Percentiles rank a stretch among this genome's conserved stretches.
phyloP scores from a whole-genome alignment of 2,888 invertebrate species.

The Nasonia oneida region DNA sequence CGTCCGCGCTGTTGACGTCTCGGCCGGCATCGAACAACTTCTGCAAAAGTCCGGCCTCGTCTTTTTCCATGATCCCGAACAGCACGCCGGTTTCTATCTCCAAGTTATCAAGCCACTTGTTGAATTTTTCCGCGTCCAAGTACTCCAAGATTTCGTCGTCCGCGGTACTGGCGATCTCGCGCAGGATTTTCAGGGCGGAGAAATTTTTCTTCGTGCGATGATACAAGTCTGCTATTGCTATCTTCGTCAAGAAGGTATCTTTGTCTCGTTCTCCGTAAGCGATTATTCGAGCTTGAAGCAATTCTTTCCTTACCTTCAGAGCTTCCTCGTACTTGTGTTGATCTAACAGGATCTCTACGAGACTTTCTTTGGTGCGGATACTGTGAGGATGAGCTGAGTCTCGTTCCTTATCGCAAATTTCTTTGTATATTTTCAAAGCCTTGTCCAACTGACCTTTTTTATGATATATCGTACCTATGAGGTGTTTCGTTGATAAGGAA shows the following conservation, averaged over 20 bases:
- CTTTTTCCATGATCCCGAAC: conserved; percentile 10
- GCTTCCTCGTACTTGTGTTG: conserved; percentile 59
- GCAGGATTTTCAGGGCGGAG: background rate
- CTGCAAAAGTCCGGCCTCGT: conserved; percentile 9
- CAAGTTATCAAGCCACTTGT: background rate
- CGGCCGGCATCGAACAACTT: background rate
- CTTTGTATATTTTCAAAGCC: conserved; percentile 31
- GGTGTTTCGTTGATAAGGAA: background rate
- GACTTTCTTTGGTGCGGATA: background rate
- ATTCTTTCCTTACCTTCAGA: conserved; percentile 49
- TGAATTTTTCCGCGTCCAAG: background rate
- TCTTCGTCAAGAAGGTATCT: background rate
- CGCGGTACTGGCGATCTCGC: conserved; percentile 7
- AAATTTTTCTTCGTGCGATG: background rate
- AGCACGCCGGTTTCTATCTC: conserved; percentile 4
- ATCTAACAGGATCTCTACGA: background rate
- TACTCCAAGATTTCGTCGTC: conserved; percentile 3
- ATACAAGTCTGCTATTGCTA: background rate
- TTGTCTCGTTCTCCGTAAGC: conserved; percentile 33
- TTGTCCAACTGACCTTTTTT: background rate
- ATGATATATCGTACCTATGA: background rate
- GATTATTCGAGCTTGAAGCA: conserved; percentile 17
- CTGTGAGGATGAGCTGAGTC: conserved; percentile 23
- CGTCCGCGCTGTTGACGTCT: conserved; percentile 16
- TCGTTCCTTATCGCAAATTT: background rate